Evolutionary conservation across 2,797 vertebrate species (phyloP).

Genomic region (Crocodylus rhombifer): DNA sequence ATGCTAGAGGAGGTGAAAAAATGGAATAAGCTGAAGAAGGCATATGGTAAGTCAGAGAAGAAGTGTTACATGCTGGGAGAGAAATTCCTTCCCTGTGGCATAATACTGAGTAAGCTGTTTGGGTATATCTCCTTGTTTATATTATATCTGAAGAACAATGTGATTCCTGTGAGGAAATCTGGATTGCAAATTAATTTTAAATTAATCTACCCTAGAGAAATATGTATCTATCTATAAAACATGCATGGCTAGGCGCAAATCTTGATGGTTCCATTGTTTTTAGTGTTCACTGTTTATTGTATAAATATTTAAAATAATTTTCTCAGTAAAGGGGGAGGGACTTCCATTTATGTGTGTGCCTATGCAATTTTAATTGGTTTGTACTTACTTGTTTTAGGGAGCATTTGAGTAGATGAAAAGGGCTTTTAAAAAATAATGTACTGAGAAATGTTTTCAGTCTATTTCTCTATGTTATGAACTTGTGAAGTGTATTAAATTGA

Average conservation of each 20-base stretch:
- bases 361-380: not conserved
- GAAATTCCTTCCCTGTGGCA: not conserved
- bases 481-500: not conserved
- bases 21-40: slow-evolving; percentile 45
- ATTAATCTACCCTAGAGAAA: not conserved
- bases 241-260: slow-evolving; percentile 8
- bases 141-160: not conserved
- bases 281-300: slow-evolving; percentile 25
- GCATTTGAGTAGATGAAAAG: not conserved
- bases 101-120: slow-evolving; percentile 31
- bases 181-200: slow-evolving; percentile 49
- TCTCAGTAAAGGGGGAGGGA: not conserved
- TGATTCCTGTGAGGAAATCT: not conserved
- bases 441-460: not conserved
- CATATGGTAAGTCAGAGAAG: slow-evolving; percentile 61
- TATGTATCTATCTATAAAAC: slow-evolving; percentile 14
- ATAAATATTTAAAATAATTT: slow-evolving; percentile 32
- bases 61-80: slow-evolving; percentile 50
- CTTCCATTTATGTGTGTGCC: not conserved
- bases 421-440: not conserved
- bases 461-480: not conserved
- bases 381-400: not conserved
- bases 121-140: slow-evolving; percentile 49
- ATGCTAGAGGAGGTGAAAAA: slow-evolving; percentile 39
- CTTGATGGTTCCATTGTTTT: not conserved